Percentiles rank a stretch among this genome's conserved stretches.
Evolutionary conservation across 2,888 invertebrate species (phyloP).

Genomic region (Leptinotarsa haldemani): DNA sequence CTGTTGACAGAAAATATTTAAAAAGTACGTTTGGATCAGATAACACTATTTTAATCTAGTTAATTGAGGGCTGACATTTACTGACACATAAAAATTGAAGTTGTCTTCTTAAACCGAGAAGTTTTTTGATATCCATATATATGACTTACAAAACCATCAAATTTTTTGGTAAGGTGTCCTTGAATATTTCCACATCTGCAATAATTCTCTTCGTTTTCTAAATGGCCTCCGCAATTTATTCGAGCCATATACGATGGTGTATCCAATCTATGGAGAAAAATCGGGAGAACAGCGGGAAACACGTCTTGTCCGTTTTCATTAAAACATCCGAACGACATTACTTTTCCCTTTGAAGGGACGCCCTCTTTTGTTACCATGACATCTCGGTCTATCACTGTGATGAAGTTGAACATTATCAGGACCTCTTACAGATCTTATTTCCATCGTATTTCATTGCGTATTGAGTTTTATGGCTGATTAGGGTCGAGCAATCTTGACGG

Average conservation of each 20-base stretch:
- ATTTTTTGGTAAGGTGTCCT: no score
- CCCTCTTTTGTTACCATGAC: conserved; percentile 45
- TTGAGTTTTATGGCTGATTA: conserved; percentile 35
- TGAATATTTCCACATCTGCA: no score
- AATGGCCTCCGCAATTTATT: background rate
- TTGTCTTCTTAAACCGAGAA: no score
- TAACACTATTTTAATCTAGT: no score
- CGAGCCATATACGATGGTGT: background rate
- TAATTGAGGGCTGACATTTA: no score
- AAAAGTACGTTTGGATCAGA: no score
- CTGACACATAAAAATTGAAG: no score
- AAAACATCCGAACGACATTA: conserved; percentile 46
- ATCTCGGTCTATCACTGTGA: conserved; percentile 43
- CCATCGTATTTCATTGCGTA: conserved; percentile 37
- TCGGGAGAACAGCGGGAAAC: conserved; percentile 53
- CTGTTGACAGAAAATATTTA: no score
- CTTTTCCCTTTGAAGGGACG: conserved; percentile 35
- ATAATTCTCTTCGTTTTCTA: no score
- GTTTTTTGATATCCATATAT: no score
- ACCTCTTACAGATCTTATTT: conserved; percentile 44
- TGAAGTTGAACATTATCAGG: conserved; percentile 44
- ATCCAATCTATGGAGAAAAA: background rate
- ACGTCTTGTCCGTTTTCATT: conserved; percentile 51
- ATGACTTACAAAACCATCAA: no score
- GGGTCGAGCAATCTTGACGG: background rate